Evolutionary conservation across 1,140 invertebrate species (phyloP).

Genomic region (Fopius arisanus): DNA sequence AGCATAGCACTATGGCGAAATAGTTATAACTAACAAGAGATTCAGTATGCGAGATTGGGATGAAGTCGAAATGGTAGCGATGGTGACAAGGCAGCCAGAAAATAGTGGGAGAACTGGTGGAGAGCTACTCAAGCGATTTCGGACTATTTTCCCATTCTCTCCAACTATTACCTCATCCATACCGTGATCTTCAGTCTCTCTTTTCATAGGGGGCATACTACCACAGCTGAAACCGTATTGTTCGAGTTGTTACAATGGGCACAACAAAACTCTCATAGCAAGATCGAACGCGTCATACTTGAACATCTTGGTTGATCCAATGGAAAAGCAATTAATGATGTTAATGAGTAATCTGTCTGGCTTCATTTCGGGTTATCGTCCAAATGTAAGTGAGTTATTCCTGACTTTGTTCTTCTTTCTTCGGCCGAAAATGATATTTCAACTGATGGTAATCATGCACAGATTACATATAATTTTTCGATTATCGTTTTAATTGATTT

Average conservation of each 20-base stretch:
- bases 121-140: background rate
- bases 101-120: background rate
- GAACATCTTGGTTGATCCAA: too few species aligned
- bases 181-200: background rate
- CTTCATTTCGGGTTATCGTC: too few species aligned
- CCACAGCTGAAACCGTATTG: conserved; percentile 47
- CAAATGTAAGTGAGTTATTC: too few species aligned
- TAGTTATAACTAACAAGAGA: background rate
- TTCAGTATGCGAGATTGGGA: background rate
- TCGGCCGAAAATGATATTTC: too few species aligned
- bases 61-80: background rate
- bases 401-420: too few species aligned
- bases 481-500: background rate
- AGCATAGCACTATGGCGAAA: background rate
- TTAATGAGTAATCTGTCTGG: too few species aligned
- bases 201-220: conserved; percentile 35
- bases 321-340: too few species aligned
- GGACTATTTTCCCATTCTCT: background rate
- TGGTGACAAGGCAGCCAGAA: background rate
- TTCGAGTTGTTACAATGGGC: conserved; percentile 59
- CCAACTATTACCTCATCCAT: background rate
- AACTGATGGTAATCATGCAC: too few species aligned
- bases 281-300: conserved; percentile 53
- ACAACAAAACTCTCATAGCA: conserved; percentile 49
- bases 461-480: too few species aligned